Evolutionary conservation across 2,113 vertebrate species (phyloP), one percentile per base, ranked within the genome.

Genomic region (Gobius niger): DNA sequence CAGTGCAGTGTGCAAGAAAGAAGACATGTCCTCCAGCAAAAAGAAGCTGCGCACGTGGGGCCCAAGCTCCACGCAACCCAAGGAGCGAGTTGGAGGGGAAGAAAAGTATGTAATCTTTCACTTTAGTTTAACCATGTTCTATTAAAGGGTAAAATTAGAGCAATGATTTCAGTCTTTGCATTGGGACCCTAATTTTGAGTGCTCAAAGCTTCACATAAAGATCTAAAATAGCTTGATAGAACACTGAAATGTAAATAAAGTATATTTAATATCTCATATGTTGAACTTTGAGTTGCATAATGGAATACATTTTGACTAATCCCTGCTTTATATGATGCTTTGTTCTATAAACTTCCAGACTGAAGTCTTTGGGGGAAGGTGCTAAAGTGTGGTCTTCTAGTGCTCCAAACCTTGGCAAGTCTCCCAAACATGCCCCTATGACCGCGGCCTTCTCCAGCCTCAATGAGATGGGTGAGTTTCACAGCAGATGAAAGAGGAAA

Each of bases 1-100:
- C 56, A 93, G 91, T 0, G 89, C 92, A 0, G 92, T 94, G 47
- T 93, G 90, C 42, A 96, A 93, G 88, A 94, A 95, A 84, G 93
- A 94, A 53, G 95, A 96, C 18, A 82, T 94, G 77, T 87, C 92
- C 0, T 87, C 90, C 42, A 89, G 82, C 81, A 96, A 95, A 91
- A 97, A 96, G 93, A 96, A 96, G 71, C 95, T 94, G 40, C 92
- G 95, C 47, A 97, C 96, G 1, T 97, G 96, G 96, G 95, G 96
- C 0, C 95, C 95, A 1, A 97, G 96, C 85, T 96, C 95, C 80
- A 97, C 95, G 6, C 91, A 95, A 74, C 94, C 95, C 76, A 93
- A 84, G 47, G 95, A 97, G 82, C 85, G 94, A 14, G 86, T 88
- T 0, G 94, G 95, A 0, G 95, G 95, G 19, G 95, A 97, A 75